Evolutionary conservation across 1,140 invertebrate genomes (phyloP).

Genomic region (Planococcus citri): DNA sequence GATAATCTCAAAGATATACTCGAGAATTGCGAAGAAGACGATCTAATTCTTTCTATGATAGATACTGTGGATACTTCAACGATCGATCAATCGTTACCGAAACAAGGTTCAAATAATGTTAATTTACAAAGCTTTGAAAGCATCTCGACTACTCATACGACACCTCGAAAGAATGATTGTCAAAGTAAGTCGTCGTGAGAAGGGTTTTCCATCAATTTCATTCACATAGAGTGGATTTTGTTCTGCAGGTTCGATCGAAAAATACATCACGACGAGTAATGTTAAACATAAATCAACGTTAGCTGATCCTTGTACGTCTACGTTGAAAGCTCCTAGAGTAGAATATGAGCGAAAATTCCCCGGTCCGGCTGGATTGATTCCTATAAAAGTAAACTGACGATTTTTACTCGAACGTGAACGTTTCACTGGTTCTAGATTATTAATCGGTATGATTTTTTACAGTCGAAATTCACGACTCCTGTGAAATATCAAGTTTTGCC

Average conservation of each 20-base stretch:
- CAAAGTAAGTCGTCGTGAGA: background rate
- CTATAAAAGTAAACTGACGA: conserved; percentile 19
- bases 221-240: background rate
- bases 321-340: background rate
- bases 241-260: background rate
- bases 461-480: background rate
- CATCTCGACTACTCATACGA: background rate
- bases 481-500: background rate
- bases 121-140: background rate
- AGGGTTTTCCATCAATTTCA: background rate
- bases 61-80: background rate
- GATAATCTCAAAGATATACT: background rate
- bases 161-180: background rate
- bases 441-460: background rate
- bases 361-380: conserved; percentile 23
- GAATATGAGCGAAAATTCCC: conserved; percentile 23
- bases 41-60: background rate
- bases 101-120: background rate
- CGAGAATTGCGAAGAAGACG: background rate
- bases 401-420: background rate
- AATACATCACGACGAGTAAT: background rate
- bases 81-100: background rate
- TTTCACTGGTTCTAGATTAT: background rate
- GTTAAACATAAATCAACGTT: background rate
- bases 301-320: background rate